Conservation (phyloP, 2,797 vertebrate species). For the Pterois miles region DNA sequence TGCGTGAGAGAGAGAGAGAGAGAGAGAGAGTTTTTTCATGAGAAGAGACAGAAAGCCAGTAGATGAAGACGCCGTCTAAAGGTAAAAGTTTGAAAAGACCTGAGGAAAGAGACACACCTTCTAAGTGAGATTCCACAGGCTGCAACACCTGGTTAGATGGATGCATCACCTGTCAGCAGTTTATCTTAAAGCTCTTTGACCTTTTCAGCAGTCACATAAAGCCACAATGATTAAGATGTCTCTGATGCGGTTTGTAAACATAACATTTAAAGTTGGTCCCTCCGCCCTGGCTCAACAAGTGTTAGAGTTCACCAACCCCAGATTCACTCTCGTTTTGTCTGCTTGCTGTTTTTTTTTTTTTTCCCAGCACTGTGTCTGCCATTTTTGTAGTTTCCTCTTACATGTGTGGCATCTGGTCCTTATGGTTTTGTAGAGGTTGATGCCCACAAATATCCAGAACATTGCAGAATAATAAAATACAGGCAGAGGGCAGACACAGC, state of each 20-base stretch:
- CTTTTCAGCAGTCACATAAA: neutral
- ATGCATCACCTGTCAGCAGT: slow-evolving; percentile 8
- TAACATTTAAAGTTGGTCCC: neutral
- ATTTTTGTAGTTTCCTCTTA: neutral
- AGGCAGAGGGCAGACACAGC: neutral
- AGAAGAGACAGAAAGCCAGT: neutral
- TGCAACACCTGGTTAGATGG: neutral
- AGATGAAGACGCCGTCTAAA: neutral
- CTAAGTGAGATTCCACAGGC: neutral
- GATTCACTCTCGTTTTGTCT: neutral
- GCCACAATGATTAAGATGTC: neutral
- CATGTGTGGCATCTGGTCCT: neutral
- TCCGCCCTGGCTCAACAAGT: neutral
- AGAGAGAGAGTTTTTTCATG: neutral
- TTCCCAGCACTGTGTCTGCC: neutral
- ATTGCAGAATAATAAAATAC: neutral
- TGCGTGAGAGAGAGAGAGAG: neutral
- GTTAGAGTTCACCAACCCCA: neutral
- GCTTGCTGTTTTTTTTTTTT: neutral
- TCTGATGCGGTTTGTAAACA: neutral
- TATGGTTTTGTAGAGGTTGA: neutral
- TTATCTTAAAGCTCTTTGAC: slow-evolving; percentile 15
- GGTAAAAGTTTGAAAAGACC: neutral
- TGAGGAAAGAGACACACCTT: neutral
- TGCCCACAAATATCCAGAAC: neutral